Evolutionary conservation across 2,797 vertebrate species (phyloP).

Genomic region (Epinephelus awoara): DNA sequence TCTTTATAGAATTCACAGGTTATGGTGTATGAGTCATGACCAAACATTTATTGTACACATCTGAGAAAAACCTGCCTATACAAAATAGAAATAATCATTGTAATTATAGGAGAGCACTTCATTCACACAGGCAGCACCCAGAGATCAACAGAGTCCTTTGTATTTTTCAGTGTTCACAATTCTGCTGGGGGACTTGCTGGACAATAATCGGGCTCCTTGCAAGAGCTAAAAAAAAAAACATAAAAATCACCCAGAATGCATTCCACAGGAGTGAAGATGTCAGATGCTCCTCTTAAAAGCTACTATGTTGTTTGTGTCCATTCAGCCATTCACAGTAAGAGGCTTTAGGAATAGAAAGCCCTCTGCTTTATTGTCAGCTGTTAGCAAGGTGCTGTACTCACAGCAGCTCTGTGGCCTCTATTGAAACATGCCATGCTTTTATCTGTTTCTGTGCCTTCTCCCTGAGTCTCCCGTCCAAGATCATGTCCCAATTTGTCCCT

Average conservation of each 20-base stretch:
- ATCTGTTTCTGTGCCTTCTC: slow-evolving; percentile 19
- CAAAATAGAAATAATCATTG: not conserved
- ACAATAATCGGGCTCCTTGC: slow-evolving; percentile 7
- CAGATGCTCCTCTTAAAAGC: slow-evolving; percentile 50
- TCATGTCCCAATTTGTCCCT: slow-evolving; percentile 44
- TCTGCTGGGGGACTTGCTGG: not conserved
- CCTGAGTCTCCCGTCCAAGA: slow-evolving; percentile 12
- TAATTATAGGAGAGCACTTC: not conserved
- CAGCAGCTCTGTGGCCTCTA: slow-evolving; percentile 34
- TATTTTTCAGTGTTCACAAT: slow-evolving; percentile 4
- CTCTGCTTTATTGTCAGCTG: slow-evolving; percentile 50
- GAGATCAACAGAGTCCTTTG: not conserved
- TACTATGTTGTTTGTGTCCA: slow-evolving; percentile 42
- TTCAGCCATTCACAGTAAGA: slow-evolving; percentile 36
- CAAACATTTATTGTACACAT: not conserved
- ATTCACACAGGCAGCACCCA: not conserved
- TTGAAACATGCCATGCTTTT: slow-evolving; percentile 45
- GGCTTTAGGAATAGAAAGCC: slow-evolving; percentile 34
- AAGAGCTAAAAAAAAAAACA: not conserved
- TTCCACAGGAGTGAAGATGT: slow-evolving; percentile 16
- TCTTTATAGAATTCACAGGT: not conserved
- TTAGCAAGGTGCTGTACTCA: slow-evolving; percentile 51
- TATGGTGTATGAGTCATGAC: not conserved
- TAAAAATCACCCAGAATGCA: not conserved
- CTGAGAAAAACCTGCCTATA: not conserved